Base-by-base conservation (phyloP, 2,888 invertebrate species). In the Stramonita haemastoma region DNA sequence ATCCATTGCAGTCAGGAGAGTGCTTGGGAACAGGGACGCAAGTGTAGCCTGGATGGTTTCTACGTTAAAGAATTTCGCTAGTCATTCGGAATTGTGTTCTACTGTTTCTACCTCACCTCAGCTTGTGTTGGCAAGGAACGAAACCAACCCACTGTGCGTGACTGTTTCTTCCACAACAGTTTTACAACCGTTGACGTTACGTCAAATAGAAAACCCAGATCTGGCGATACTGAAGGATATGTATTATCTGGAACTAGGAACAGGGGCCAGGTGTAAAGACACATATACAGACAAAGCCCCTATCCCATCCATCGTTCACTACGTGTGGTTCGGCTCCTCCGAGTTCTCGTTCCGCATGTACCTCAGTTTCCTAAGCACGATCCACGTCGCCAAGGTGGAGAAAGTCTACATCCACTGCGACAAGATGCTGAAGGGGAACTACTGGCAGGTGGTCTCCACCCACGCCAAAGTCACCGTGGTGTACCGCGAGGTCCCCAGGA, bases 271-370 rank as follows among this genome's bases (percentile, higher is more conserved):
- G 17, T 79, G 77, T 19, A 32, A 8, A 26, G n/a, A n/a, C n/a
- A 26, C 19, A 11, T 4, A 79, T 32, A 32, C 15, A 22, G 60
- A 13, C 60, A 32, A 26, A 17, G n/a, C 13, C 6, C 91, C 91
- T 13, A 94, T 95, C 36, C 95, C 95, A 13, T 94, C 94, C 89
- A 94, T 95, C 17, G 94, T 94, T 13, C 95, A 95, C 90, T 94
- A 95, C 90, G 93, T 95, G 13, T 95, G 95, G 95, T 93, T 95
- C 90, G 94, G 94, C 0, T 91, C 91, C 8, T 91, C 92, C 29
- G 90, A 92, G 34, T 93, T 95, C 93, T 93, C 94, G 57, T 95
- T 94, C 90, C 92, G 94, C 73, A 95, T 95, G 93, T 95, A 94
- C 91, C 91, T 95, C 11, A 95, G 95, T 89, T 92, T 94, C 22